Percentiles rank a stretch among this genome's conserved stretches.
Conservation (phyloP, 92 coral and sea anemone species). For the Umimayanthus chanpuru region DNA sequence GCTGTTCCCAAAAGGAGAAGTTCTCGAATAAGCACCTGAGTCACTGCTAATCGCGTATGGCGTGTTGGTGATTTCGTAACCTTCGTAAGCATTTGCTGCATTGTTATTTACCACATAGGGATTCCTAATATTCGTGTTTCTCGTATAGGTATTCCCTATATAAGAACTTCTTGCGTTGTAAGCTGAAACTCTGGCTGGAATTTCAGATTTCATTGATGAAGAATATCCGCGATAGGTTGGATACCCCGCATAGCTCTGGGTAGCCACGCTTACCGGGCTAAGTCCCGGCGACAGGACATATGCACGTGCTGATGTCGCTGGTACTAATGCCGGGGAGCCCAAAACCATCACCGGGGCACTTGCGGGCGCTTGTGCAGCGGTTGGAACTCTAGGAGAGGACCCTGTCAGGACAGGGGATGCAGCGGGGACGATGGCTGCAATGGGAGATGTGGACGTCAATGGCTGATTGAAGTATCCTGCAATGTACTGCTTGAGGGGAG, state of each 20-base stretch:
- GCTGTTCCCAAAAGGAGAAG: not conserved
- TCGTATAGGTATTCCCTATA: not conserved
- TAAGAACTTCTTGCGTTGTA: not conserved
- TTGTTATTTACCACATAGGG: not conserved
- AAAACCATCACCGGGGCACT: constrained; percentile 1
- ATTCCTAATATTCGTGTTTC: not conserved
- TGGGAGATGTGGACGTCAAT: not conserved
- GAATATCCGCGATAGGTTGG: not conserved
- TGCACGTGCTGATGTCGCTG: constrained; percentile 9
- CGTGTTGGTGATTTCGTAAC: not conserved
- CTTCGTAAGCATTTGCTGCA: not conserved
- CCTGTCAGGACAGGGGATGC: not conserved
- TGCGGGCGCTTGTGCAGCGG: not conserved
- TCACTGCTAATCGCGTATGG: not conserved
- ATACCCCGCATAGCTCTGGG: not conserved
- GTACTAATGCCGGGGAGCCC: constrained; percentile 5
- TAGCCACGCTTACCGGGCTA: not conserved
- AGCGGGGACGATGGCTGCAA: not conserved
- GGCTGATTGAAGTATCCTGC: constrained; percentile 5
- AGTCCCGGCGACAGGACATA: constrained; percentile 15
- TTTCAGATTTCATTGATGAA: constrained; percentile 6
- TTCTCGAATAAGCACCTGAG: not conserved
- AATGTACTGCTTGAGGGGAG: constrained; percentile 6
- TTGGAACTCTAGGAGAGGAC: not conserved
- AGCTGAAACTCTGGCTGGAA: constrained; percentile 2